A percentile compares a stretch with the other conserved stretches of the same genome.
These are phyloP conservation scores for Misgurnus mizolepis DNA, from an alignment of 2,113 vertebrate species.

Conservation along the genomic window DNA sequence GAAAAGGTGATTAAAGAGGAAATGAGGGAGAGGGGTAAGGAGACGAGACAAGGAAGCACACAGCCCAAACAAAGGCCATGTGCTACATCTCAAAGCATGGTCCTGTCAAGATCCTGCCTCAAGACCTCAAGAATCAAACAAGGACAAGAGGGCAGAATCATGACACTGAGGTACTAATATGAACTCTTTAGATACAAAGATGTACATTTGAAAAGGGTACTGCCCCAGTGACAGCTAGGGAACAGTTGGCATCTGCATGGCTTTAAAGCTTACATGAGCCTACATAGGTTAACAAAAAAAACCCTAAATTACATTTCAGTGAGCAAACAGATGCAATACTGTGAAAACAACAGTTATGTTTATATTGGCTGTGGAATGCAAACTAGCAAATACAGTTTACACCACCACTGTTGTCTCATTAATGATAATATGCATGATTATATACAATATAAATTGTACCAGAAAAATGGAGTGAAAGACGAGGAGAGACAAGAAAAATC, in stretches of 20 bases:
- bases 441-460: neutral
- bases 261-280: constrained; percentile 8
- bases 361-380: constrained; percentile 37
- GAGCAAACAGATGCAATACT: constrained; percentile 40
- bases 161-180: no score
- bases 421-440: constrained; percentile 21
- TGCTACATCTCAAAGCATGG: no score
- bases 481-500: neutral
- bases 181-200: no score
- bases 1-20: no score
- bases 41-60: no score
- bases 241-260: neutral
- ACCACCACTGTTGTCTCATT: constrained; percentile 26
- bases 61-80: no score
- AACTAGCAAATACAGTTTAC: constrained; percentile 11
- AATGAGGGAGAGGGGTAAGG: no score
- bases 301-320: constrained; percentile 39
- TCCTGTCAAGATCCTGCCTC: no score
- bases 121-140: no score
- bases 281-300: constrained; percentile 28
- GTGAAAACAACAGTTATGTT: constrained; percentile 35
- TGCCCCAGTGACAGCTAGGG: no score
- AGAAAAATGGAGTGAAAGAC: neutral
- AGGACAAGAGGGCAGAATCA: no score
- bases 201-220: no score